phyloP scores from a whole-genome alignment of 2,888 invertebrate species.

The Eupithecia insigniata region DNA sequence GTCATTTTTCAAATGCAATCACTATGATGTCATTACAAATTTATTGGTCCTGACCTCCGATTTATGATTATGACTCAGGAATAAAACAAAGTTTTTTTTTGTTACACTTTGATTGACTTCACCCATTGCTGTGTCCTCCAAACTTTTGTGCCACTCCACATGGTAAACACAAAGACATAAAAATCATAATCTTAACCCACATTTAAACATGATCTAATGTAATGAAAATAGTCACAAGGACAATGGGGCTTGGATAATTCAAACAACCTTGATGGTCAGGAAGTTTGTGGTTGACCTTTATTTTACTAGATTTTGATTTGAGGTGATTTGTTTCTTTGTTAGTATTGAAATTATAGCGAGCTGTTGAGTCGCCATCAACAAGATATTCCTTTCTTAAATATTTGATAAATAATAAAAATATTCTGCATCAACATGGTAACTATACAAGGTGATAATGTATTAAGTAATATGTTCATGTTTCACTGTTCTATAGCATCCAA shows the following conservation, averaged over 20 bases:
- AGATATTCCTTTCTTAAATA: neutral
- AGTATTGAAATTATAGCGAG: neutral
- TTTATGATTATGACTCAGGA: constrained; percentile 1
- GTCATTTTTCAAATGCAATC: constrained; percentile 6
- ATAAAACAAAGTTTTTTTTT: neutral
- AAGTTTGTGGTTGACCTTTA: neutral
- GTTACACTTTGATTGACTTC: neutral
- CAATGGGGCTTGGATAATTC: neutral
- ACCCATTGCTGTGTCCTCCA: neutral
- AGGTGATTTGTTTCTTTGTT: neutral
- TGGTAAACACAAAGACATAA: neutral
- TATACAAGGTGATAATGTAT: neutral
- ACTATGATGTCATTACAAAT: constrained; percentile 1
- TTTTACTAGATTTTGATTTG: neutral
- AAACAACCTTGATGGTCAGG: neutral
- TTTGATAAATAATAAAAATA: neutral
- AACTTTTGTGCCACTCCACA: too few relatives aligned
- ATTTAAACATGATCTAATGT: too few relatives aligned
- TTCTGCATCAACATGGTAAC: neutral
- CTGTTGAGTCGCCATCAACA: neutral
- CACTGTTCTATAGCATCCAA: neutral
- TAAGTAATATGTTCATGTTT: neutral
- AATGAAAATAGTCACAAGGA: neutral
- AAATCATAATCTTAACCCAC: neutral
- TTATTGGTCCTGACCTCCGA: neutral